phyloP scores from a whole-genome alignment of 2,113 vertebrate species.

The Grallaria varia region DNA sequence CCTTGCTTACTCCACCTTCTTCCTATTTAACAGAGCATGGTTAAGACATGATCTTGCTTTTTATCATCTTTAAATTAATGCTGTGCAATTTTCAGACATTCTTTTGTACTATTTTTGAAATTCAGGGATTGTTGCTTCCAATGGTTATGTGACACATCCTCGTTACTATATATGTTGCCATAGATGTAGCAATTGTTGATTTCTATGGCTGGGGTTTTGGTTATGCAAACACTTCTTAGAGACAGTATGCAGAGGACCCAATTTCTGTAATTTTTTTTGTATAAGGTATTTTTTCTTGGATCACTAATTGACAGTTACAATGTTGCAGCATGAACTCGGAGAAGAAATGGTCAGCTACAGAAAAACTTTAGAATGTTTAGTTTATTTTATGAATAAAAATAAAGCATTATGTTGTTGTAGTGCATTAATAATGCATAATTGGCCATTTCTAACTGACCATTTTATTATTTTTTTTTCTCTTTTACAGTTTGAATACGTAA shows the following conservation, averaged over 20 bases:
- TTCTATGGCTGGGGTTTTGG: not conserved
- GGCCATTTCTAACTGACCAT: not conserved
- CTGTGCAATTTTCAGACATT: not conserved
- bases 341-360: not conserved
- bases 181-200: not conserved
- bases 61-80: not conserved
- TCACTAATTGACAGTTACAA: not conserved
- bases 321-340: not conserved
- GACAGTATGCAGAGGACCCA: not conserved
- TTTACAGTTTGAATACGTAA: not conserved
- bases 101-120: not conserved
- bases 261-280: not conserved
- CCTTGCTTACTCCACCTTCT: not conserved
- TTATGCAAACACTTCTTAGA: not conserved
- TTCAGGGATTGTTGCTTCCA: not conserved
- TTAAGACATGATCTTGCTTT: not conserved
- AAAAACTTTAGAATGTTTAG: not conserved
- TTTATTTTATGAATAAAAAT: not conserved
- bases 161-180: not conserved
- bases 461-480: not conserved
- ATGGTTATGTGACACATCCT: rapidly evolving
- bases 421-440: not conserved
- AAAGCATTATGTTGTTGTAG: not conserved
- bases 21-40: not conserved
- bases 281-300: not conserved